These are phyloP conservation scores for Mythimna impura DNA, from an alignment of 2,888 invertebrate genomes.

Conservation along the genomic window DNA sequence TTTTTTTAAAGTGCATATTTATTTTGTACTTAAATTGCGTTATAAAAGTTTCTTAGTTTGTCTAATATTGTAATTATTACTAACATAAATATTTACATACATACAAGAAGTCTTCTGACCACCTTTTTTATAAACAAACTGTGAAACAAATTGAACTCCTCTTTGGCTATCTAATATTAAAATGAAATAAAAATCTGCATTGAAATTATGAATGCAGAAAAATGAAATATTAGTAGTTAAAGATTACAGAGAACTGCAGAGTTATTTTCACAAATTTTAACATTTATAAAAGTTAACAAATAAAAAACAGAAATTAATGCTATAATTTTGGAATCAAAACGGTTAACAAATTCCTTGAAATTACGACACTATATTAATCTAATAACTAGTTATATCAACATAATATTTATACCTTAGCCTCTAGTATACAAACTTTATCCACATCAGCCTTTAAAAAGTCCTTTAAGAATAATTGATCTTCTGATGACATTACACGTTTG, in stretches of 20 bases:
- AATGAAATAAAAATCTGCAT: constrained; percentile 26
- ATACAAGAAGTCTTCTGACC: constrained; percentile 56
- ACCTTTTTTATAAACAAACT: constrained; percentile 19
- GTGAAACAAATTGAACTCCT: constrained; percentile 43
- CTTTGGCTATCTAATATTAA: constrained; percentile 59
- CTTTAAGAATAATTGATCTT: constrained; percentile 29
- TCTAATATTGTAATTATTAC: constrained; percentile 30
- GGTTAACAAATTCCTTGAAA: constrained; percentile 59
- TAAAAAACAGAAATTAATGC: constrained; percentile 37
- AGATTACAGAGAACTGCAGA: constrained; percentile 26
- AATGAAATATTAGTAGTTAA: constrained; percentile 17
- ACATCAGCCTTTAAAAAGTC: constrained; percentile 52
- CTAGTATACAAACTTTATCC: constrained; percentile 42
- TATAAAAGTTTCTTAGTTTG: constrained; percentile 64
- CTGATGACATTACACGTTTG: not conserved
- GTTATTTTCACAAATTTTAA: constrained; percentile 35
- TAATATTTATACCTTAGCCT: constrained; percentile 55
- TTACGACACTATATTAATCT: constrained; percentile 26
- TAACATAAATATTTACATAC: constrained; percentile 68
- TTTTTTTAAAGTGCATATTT: constrained; percentile 61
- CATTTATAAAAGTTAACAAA: constrained; percentile 43
- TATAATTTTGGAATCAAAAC: constrained; percentile 62
- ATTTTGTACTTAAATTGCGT: constrained; percentile 72
- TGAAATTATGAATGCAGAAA: constrained; percentile 28
- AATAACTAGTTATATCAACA: constrained; percentile 23